Conservation (phyloP, 2,888 invertebrate species). For the Cerceris rybyensis region DNA sequence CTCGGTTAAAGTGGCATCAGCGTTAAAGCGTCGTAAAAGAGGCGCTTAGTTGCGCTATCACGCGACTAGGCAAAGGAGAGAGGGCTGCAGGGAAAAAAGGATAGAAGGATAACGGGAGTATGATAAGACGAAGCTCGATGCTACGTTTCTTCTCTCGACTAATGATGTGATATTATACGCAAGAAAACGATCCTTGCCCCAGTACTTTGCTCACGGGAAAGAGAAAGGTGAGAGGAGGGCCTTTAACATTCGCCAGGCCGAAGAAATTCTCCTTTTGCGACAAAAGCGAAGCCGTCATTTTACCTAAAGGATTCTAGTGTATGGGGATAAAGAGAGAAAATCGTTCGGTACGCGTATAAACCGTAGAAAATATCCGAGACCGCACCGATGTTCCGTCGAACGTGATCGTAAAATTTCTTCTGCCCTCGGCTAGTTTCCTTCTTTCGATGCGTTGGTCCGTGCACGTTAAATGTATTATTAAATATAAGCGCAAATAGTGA, state of each 20-base stretch:
- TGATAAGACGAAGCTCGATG: slow-evolving; percentile 47
- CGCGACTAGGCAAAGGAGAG: slow-evolving; percentile 21
- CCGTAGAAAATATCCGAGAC: slow-evolving; percentile 13
- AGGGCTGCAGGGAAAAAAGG: neutral
- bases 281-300: slow-evolving; percentile 30
- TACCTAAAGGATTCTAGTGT: slow-evolving; percentile 32
- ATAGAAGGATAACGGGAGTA: slow-evolving; percentile 34
- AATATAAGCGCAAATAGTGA: slow-evolving; percentile 26
- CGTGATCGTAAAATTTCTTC: slow-evolving; percentile 47
- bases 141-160: slow-evolving; percentile 54
- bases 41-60: slow-evolving; percentile 50
- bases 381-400: slow-evolving; percentile 22
- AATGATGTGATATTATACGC: slow-evolving; percentile 64
- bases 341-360: slow-evolving; percentile 16
- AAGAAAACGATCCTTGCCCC: slow-evolving; percentile 52
- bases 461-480: slow-evolving; percentile 32
- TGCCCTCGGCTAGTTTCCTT: slow-evolving; percentile 11
- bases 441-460: slow-evolving; percentile 8
- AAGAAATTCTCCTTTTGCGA: slow-evolving; percentile 30
- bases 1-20: slow-evolving; percentile 18
- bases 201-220: slow-evolving; percentile 34
- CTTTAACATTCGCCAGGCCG: slow-evolving; percentile 47
- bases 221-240: slow-evolving; percentile 12
- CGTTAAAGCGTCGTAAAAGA: slow-evolving; percentile 55
- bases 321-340: slow-evolving; percentile 19